Conservation (phyloP, 2,888 invertebrate genomes). For the Shargacucullia verbasci region DNA sequence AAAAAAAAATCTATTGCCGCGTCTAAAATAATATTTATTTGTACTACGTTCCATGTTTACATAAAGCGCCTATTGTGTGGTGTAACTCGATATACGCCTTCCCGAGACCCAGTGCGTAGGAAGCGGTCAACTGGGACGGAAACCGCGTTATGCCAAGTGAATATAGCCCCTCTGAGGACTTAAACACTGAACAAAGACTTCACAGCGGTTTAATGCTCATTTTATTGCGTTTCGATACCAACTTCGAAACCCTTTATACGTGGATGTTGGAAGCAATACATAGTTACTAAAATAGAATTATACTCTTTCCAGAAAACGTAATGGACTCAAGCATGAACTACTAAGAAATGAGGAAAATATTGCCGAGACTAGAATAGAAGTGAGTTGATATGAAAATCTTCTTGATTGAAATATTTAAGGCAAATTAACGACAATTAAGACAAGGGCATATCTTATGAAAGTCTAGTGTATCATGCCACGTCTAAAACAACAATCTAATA, state of each 20-base stretch:
- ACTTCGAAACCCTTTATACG: conserved; percentile 15
- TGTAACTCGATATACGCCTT: conserved; percentile 69
- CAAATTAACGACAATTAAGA: too few species aligned
- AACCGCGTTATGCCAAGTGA: conserved; percentile 60
- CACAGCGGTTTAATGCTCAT: conserved; percentile 49
- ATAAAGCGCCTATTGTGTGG: conserved; percentile 66
- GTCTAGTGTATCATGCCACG: too few species aligned
- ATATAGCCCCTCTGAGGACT: conserved; percentile 53
- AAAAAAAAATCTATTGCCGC: conserved; percentile 9
- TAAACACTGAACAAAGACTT: conserved; percentile 56
- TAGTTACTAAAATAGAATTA: conserved; percentile 33
- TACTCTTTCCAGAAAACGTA: conserved; percentile 77
- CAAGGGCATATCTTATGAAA: too few species aligned
- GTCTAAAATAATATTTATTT: conserved; percentile 37
- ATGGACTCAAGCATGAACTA: conserved; percentile 84
- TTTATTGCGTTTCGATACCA: conserved; percentile 54
- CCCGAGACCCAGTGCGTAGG: conserved; percentile 74
- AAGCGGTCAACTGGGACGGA: conserved; percentile 78
- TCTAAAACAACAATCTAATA: too few species aligned
- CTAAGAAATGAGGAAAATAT: conserved; percentile 82
- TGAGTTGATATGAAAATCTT: conserved; percentile 55
- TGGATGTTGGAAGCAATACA: conserved; percentile 10
- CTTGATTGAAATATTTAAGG: too few species aligned
- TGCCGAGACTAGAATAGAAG: conserved; percentile 85
- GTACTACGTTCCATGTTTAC: conserved; percentile 35